Conservation (phyloP, 2,797 vertebrate genomes). For the Pogoniulus pusillus region DNA sequence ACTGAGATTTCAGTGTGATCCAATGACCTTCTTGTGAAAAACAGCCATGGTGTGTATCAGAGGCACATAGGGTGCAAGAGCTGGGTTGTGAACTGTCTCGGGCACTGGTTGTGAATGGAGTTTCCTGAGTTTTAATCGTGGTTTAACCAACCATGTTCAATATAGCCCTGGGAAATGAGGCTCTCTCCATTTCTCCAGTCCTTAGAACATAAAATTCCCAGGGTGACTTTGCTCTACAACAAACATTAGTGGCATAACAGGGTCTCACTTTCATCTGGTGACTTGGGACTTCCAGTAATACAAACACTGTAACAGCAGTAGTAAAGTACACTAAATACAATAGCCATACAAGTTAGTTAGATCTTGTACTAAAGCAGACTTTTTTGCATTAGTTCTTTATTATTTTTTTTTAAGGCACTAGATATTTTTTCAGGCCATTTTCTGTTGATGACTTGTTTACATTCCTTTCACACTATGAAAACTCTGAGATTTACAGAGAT, state of each 20-base stretch:
- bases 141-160: not conserved
- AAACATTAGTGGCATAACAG: not conserved
- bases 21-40: not conserved
- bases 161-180: not conserved
- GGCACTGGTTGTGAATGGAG: not conserved
- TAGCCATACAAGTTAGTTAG: not conserved
- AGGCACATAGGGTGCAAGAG: not conserved
- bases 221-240: not conserved
- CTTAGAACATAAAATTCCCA: not conserved
- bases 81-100: not conserved
- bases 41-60: not conserved
- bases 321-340: not conserved
- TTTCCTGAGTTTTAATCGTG: not conserved
- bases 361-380: not conserved
- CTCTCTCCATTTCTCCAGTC: not conserved
- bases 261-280: not conserved
- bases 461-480: not conserved
- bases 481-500: not conserved
- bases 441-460: not conserved
- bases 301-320: not conserved
- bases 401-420: not conserved
- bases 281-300: not conserved
- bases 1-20: slow-evolving; percentile 8
- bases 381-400: not conserved
- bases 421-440: not conserved